These are phyloP conservation scores for Typhlichthys subterraneus DNA, from an alignment of 2,797 vertebrate genomes.

Conservation along the genomic window DNA sequence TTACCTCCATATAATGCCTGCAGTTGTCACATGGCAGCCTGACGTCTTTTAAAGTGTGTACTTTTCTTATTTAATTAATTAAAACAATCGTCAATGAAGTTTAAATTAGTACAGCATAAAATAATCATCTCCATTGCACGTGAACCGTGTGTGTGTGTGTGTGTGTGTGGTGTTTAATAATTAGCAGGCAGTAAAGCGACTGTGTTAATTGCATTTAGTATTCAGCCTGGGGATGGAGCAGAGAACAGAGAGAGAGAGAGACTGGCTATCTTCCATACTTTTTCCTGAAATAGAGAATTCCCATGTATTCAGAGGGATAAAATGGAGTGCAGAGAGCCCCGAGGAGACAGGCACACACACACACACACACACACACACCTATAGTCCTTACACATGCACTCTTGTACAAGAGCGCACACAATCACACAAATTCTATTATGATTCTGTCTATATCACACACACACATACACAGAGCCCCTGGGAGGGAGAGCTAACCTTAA, in stretches of 20 bases:
- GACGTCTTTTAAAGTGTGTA: constrained; percentile 72
- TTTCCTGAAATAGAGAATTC: constrained; percentile 94
- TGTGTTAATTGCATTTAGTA: constrained; percentile 97
- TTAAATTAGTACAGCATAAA: constrained; percentile 95
- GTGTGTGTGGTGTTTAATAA: constrained; percentile 89
- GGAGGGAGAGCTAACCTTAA: constrained; percentile 95
- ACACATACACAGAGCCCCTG: constrained; percentile 81
- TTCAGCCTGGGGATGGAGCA: constrained; percentile 82
- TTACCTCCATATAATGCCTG: constrained; percentile 74
- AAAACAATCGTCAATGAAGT: constrained; percentile 87
- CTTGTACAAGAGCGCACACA: constrained; percentile 10
- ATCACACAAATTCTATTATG: constrained; percentile 1
- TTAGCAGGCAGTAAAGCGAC: constrained; percentile 93
- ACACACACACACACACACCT: constrained; percentile 6
- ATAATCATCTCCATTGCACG: constrained; percentile 74
- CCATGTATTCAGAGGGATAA: constrained; percentile 84
- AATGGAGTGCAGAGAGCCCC: constrained; percentile 77
- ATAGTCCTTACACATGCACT: constrained; percentile 15
- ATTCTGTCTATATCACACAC: not conserved
- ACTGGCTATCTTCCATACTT: constrained; percentile 76
- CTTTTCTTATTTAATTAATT: constrained; percentile 85
- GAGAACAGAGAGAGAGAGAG: constrained; percentile 43
- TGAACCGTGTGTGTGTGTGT: constrained; percentile 10
- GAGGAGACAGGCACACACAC: constrained; percentile 59
- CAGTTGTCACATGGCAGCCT: constrained; percentile 45